Evolutionary conservation across 2,888 invertebrate genomes (phyloP).

Genomic region (Andricus quercusramuli): DNA sequence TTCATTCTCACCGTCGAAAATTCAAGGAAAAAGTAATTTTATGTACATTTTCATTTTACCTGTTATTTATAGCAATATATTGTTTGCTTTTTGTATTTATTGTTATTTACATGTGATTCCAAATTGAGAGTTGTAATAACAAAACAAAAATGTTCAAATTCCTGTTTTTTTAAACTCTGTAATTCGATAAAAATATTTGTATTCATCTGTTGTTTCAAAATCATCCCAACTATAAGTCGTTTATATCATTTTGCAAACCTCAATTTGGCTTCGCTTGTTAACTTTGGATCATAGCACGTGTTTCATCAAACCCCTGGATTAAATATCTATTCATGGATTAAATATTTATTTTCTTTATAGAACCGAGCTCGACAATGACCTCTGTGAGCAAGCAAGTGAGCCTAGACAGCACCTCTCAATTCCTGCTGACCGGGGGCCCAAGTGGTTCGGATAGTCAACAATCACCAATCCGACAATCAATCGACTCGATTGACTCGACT

Average conservation of each 20-base stretch:
- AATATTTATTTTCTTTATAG: conserved; percentile 42
- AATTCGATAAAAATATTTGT: background rate
- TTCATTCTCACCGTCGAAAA: background rate
- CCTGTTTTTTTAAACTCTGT: background rate
- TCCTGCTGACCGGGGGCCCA: conserved; percentile 64
- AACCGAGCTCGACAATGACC: conserved; percentile 31
- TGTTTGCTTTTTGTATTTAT: background rate
- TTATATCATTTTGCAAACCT: background rate
- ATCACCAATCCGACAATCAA: conserved; percentile 62
- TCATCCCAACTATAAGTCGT: background rate
- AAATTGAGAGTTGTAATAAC: conserved; percentile 21
- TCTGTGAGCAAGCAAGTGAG: conserved; percentile 47
- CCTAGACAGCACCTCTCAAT: conserved; percentile 64
- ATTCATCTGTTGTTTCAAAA: background rate
- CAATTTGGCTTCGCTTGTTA: conserved; percentile 24
- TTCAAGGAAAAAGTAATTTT: background rate
- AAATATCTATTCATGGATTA: background rate
- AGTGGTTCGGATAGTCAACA: conserved; percentile 68
- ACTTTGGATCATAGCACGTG: conserved; percentile 3
- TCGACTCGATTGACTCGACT: conserved; percentile 64
- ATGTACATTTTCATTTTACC: background rate
- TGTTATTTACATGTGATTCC: background rate
- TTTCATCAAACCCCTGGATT: background rate
- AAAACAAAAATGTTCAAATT: background rate
- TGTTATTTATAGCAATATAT: background rate